A percentile compares a stretch with the other conserved stretches of the same genome.
These are phyloP conservation scores for Caenorhabditis panamensis DNA, from an alignment of 2,888 invertebrate species.

Conservation along the genomic window DNA sequence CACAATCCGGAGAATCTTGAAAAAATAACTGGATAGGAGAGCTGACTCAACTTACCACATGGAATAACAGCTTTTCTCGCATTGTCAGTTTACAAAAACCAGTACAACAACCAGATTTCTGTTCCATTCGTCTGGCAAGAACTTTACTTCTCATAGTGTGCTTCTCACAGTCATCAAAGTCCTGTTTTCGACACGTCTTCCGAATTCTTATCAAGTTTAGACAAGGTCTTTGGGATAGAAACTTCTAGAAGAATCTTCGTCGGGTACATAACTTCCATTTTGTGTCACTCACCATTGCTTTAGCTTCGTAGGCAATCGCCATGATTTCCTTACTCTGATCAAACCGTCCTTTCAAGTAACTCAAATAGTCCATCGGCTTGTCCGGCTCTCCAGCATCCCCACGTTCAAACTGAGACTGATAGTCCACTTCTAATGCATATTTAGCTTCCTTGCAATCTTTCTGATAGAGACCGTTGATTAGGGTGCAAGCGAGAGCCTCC, in stretches of 20 bases:
- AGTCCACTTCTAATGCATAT: constrained; percentile 13
- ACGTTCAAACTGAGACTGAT: neutral
- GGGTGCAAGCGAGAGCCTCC: constrained; percentile 12
- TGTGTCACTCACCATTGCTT: constrained; percentile 32
- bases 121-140: neutral
- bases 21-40: no score
- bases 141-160: neutral
- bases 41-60: constrained; percentile 26
- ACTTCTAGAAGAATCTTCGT: no score
- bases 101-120: neutral
- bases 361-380: neutral
- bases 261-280: no score
- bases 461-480: constrained; percentile 12
- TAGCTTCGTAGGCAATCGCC: constrained; percentile 41
- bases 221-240: constrained; percentile 29
- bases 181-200: neutral
- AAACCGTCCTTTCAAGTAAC: constrained; percentile 23
- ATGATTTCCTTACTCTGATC: constrained; percentile 31
- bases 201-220: constrained; percentile 8
- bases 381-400: neutral
- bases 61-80: constrained; percentile 4
- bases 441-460: neutral
- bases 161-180: neutral
- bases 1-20: neutral
- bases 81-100: neutral